Percentiles rank a stretch among this genome's conserved stretches.
Conservation (phyloP, 2,797 vertebrate genomes). For the Myotis planiceps region DNA sequence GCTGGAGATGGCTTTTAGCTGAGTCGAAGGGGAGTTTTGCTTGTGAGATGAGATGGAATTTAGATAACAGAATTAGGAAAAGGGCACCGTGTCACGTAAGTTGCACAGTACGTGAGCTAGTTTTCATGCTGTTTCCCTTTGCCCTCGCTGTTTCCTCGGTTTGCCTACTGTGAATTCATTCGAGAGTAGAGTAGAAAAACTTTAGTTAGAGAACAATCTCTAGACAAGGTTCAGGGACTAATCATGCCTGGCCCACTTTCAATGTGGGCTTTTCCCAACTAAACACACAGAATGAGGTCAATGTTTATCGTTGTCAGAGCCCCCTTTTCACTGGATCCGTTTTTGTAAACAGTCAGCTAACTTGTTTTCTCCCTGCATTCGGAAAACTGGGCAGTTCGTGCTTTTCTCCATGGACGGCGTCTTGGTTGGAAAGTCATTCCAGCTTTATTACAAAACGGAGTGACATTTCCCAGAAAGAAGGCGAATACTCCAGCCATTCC, state of each 20-base stretch:
- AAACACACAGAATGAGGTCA: slow-evolving; percentile 80
- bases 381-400: slow-evolving; percentile 71
- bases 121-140: slow-evolving; percentile 5
- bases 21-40: not conserved
- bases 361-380: slow-evolving; percentile 79
- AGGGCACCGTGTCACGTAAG: not conserved
- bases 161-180: not conserved
- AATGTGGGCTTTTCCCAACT: slow-evolving; percentile 43
- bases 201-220: not conserved
- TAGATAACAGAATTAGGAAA: not conserved
- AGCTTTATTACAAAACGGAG: slow-evolving; percentile 80
- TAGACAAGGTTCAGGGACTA: not conserved
- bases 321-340: slow-evolving; percentile 80
- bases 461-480: slow-evolving; percentile 85
- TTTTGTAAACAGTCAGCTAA: slow-evolving; percentile 84
- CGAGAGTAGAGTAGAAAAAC: slow-evolving; percentile 37
- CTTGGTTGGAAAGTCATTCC: slow-evolving; percentile 61
- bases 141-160: not conserved
- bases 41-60: not conserved
- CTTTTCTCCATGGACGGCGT: slow-evolving; percentile 49
- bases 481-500: slow-evolving; percentile 76
- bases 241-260: slow-evolving; percentile 62
- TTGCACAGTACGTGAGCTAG: not conserved
- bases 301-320: slow-evolving; percentile 81
- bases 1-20: not conserved